Conservation (phyloP, 2,113 vertebrate species). For the Pygoscelis adeliae region DNA sequence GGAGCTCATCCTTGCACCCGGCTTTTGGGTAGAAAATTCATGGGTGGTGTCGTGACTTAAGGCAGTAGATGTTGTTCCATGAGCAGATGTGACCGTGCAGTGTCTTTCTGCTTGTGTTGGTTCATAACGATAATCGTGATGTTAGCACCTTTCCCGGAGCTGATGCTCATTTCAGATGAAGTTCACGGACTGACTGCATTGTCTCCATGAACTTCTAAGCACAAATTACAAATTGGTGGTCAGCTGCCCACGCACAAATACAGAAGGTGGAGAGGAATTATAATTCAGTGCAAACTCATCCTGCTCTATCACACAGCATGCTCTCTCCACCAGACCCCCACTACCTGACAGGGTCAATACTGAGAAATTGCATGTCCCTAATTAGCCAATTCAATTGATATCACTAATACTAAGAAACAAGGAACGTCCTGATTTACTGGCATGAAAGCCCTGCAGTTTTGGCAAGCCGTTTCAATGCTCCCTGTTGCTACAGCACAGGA, state of each 20-base stretch:
- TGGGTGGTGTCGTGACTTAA: neutral
- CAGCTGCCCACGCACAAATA: neutral
- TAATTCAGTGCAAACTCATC: neutral
- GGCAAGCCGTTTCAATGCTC: constrained; percentile 4
- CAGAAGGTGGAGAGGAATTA: neutral
- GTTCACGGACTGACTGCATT: neutral
- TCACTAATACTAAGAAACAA: neutral
- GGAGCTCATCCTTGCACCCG: neutral
- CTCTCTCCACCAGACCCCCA: neutral
- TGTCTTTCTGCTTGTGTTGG: neutral
- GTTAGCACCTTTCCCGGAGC: neutral
- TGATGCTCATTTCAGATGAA: neutral
- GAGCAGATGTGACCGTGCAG: neutral
- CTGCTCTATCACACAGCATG: neutral
- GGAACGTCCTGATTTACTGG: neutral
- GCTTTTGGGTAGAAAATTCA: neutral
- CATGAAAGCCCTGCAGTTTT: neutral
- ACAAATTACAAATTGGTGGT: neutral
- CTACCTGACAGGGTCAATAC: neutral
- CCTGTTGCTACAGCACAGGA: constrained; percentile 14
- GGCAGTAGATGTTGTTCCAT: neutral
- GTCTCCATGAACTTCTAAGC: neutral
- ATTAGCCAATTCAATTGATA: neutral
- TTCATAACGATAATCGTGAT: neutral
- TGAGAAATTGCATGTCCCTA: neutral